Base-by-base conservation (phyloP, 1,140 invertebrate species). In the Drosophila bocqueti region DNA sequence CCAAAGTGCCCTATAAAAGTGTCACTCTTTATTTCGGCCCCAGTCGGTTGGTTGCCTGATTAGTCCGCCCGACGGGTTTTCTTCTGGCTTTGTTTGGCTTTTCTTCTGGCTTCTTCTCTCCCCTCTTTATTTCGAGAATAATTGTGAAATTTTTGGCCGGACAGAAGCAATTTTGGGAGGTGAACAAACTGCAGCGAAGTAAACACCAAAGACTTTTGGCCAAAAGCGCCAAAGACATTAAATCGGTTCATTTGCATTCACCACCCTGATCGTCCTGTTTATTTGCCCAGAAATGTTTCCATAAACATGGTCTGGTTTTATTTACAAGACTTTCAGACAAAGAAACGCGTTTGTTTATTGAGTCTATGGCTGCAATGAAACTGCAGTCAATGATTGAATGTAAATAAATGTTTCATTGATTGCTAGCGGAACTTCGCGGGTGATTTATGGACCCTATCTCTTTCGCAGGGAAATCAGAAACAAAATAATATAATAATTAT, bases 1-100 rank as follows among this genome's bases (percentile, higher is more conserved):
- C 84, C 77, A 57, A 78, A 84, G 63, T 76, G 84, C 84, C 81
- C 84, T 81, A 90, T 89, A 90, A 89, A 90, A 89, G 84, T 90
- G 85, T 89, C 84, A 81, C 85, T 75, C 81, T 84, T 89, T 89
- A 84, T 84, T 66, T 84, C 49, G 58, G 55, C 45, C 72, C 65
- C 60, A 72, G 76, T 45, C 43, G 52, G 24, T 38, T 52, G 65
- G 31, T 34, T 62, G 71, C 29, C 76, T 73, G 83, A 87, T 86
- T 83, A 86, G 83, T 75, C 64, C 49, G 52, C 58, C 29, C 18
- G 52, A 11, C 18, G 64, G 66, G 61, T 57, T 66, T 75, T 59
- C 64, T 15, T 26, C n/a, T 40, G 47, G 21, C 38, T 50, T 57
- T 54, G 40, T 60, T 75, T 59, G 50, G 50, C 26, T 63, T 62